A percentile compares a stretch with the other conserved stretches of the same genome.
Conservation (phyloP, 1,140 invertebrate genomes). For the Ostrea edulis region DNA sequence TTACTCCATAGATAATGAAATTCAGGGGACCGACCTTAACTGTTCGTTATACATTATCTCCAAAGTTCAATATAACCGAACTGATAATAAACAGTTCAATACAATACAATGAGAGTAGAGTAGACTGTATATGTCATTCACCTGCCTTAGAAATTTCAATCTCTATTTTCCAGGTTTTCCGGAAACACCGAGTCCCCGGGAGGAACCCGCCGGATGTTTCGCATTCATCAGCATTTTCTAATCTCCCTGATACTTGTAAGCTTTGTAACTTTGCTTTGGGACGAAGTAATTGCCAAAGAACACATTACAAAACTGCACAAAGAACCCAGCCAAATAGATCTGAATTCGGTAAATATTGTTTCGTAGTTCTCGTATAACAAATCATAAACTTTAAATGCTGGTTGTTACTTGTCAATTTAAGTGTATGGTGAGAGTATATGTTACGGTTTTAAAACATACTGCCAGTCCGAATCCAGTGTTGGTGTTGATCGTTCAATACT, state of each 20-base stretch:
- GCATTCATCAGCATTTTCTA: background rate
- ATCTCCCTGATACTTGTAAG: background rate
- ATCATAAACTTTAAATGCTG: background rate
- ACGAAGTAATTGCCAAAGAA: background rate
- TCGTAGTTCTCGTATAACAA: background rate
- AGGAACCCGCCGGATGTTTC: background rate
- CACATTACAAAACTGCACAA: background rate
- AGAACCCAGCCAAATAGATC: background rate
- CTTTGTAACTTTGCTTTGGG: background rate
- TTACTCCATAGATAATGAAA: too few relatives aligned
- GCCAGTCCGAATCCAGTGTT: background rate
- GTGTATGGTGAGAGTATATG: too few relatives aligned
- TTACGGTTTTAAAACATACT: too few relatives aligned
- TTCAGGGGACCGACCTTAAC: too few relatives aligned
- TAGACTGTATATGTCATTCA: too few relatives aligned
- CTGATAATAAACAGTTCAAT: too few relatives aligned
- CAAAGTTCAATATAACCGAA: too few relatives aligned
- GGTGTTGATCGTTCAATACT: too few relatives aligned
- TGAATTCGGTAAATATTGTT: background rate
- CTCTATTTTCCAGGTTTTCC: background rate
- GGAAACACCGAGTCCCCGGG: background rate
- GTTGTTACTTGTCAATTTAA: background rate
- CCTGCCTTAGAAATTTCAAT: background rate
- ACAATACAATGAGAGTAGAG: too few relatives aligned
- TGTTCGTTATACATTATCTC: too few relatives aligned